Conservation (phyloP, 2,888 invertebrate species). For the Dromius quadrimaculatus region DNA sequence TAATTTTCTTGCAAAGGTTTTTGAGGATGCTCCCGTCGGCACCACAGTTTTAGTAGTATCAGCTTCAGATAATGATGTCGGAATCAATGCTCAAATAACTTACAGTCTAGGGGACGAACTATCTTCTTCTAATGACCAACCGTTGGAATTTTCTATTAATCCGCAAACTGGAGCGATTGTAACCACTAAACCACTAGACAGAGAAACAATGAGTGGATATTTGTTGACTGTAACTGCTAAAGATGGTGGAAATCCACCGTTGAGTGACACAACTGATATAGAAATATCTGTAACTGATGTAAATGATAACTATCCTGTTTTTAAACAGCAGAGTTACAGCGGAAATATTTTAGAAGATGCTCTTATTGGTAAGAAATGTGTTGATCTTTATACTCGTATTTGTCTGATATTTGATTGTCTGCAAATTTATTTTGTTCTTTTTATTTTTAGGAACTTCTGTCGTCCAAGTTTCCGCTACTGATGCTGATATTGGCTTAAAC, state of each 20-base stretch:
- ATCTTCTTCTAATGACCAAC: constrained; percentile 72
- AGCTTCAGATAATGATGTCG: constrained; percentile 94
- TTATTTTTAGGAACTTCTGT: constrained; percentile 76
- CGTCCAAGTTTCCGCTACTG: constrained; percentile 83
- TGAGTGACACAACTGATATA: constrained; percentile 94
- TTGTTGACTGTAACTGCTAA: constrained; percentile 91
- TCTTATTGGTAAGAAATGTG: constrained; percentile 75
- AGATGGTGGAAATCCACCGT: constrained; percentile 91
- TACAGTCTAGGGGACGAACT: constrained; percentile 81
- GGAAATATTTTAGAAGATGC: constrained; percentile 91
- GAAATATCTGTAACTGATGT: constrained; percentile 96
- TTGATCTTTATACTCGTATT: constrained; percentile 18
- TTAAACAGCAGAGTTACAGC: constrained; percentile 84
- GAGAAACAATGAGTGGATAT: constrained; percentile 86
- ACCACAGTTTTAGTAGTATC: constrained; percentile 92
- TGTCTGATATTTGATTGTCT: constrained; percentile 1
- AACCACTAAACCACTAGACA: constrained; percentile 85
- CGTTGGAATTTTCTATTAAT: constrained; percentile 85
- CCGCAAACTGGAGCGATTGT: constrained; percentile 93
- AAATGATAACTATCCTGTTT: constrained; percentile 93
- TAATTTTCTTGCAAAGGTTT: too few relatives aligned
- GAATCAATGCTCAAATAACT: constrained; percentile 91
- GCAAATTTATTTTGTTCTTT: background rate
- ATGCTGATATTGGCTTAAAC: constrained; percentile 88
- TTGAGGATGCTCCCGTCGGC: constrained; percentile 93